Percentiles rank a stretch among this genome's conserved stretches.
These are phyloP conservation scores for Characodon lateralis DNA, from an alignment of 2,797 vertebrate species.

Conservation along the genomic window DNA sequence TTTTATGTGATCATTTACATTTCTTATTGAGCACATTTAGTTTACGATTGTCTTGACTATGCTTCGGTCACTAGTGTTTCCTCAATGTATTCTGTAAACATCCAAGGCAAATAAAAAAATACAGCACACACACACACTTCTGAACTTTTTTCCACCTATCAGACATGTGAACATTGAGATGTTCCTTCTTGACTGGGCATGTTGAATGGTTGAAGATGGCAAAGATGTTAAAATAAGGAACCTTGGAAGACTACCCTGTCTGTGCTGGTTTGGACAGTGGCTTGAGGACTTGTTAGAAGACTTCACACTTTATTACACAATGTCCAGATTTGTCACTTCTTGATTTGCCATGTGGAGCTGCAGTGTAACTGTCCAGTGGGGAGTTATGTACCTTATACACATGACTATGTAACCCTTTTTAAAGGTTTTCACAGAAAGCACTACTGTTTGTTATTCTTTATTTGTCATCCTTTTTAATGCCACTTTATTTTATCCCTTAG, in stretches of 20 bases:
- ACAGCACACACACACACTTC: neutral
- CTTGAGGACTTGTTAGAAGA: neutral
- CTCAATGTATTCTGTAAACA: neutral
- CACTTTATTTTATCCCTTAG: neutral
- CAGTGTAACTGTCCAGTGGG: neutral
- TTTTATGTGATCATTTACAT: too few species aligned
- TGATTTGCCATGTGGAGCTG: constrained; percentile 1
- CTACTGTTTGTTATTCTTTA: neutral
- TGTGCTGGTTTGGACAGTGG: neutral
- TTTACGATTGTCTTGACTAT: too few species aligned
- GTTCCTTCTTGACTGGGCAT: neutral
- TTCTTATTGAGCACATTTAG: too few species aligned
- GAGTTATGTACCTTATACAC: neutral
- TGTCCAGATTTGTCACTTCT: neutral
- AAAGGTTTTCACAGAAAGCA: neutral
- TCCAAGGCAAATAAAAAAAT: neutral
- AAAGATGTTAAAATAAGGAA: neutral
- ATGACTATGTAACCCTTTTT: neutral
- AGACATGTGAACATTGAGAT: neutral
- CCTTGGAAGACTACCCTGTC: neutral
- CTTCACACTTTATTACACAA: neutral
- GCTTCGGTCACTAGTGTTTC: neutral
- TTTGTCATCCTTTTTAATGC: neutral
- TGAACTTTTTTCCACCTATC: neutral
- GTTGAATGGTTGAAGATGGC: neutral